Conservation (phyloP, 2,113 vertebrate species). For the Cnemophilus loriae region DNA sequence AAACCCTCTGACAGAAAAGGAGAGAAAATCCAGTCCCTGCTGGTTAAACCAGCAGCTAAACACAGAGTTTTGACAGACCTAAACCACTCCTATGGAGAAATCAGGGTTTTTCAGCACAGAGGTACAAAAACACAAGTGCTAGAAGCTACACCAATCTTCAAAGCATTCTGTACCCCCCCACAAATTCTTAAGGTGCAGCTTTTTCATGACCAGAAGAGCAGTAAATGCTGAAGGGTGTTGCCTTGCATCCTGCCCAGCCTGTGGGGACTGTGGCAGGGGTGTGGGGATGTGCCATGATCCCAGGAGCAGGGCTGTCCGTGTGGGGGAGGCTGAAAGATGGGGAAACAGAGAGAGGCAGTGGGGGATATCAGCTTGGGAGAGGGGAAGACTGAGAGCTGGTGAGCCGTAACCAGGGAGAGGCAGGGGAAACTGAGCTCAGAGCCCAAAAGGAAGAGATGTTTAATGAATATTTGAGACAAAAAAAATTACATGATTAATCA, state of each 20-base stretch:
- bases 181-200: background rate
- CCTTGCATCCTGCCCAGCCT: background rate
- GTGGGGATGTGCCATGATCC: background rate
- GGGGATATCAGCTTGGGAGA: background rate
- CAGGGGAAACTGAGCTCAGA: background rate
- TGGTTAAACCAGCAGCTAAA: constrained; percentile 16
- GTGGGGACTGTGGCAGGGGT: fast-evolving
- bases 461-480: background rate
- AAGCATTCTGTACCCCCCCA: background rate
- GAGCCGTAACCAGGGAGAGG: background rate
- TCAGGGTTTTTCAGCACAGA: background rate
- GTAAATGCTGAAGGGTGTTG: background rate
- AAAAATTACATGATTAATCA: background rate
- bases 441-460: background rate
- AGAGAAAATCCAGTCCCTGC: constrained; percentile 42
- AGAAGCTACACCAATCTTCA: background rate
- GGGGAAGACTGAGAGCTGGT: background rate
- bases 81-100: background rate
- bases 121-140: background rate
- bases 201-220: background rate
- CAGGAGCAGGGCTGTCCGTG: background rate
- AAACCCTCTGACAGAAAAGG: constrained; percentile 25
- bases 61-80: constrained; percentile 12
- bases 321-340: background rate
- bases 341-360: fast-evolving